Evolutionary conservation across 2,888 invertebrate genomes (phyloP).

Genomic region (Brachylomia viminalis): DNA sequence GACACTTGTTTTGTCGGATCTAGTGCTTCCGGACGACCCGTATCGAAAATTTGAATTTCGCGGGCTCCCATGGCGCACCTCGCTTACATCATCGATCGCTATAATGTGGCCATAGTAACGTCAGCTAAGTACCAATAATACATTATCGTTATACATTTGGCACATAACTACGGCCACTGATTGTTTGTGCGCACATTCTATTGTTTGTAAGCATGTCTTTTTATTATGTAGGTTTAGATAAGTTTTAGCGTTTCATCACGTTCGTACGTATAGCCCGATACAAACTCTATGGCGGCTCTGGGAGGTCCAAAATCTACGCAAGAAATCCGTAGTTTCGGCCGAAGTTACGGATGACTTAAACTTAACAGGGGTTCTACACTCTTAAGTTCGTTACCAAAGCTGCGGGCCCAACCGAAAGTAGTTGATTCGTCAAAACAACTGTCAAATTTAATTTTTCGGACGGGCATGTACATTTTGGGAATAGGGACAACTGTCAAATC

Average conservation of each 20-base stretch:
- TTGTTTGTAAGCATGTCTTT: slow-evolving; percentile 42
- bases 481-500: neutral
- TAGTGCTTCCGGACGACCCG: no score
- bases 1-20: no score
- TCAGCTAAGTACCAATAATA: slow-evolving; percentile 50
- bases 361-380: neutral
- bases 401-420: neutral
- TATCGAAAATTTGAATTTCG: no score
- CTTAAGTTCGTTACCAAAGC: no score
- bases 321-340: neutral
- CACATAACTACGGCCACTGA: slow-evolving; percentile 35
- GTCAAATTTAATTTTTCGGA: neutral
- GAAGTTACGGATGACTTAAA: neutral
- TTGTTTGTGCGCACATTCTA: slow-evolving; percentile 43
- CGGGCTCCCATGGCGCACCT: neutral
- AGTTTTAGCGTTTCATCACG: slow-evolving; percentile 30
- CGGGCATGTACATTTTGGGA: neutral
- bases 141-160: slow-evolving; percentile 58
- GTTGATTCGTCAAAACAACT: neutral
- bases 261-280: neutral
- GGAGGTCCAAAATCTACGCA: neutral
- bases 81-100: neutral
- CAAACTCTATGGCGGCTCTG: neutral
- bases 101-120: slow-evolving; percentile 32
- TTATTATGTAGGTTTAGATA: slow-evolving; percentile 42